These are phyloP conservation scores for Diadema setosum DNA, from an alignment of 35 echinoderm and acorn worm species.

Conservation along the genomic window DNA sequence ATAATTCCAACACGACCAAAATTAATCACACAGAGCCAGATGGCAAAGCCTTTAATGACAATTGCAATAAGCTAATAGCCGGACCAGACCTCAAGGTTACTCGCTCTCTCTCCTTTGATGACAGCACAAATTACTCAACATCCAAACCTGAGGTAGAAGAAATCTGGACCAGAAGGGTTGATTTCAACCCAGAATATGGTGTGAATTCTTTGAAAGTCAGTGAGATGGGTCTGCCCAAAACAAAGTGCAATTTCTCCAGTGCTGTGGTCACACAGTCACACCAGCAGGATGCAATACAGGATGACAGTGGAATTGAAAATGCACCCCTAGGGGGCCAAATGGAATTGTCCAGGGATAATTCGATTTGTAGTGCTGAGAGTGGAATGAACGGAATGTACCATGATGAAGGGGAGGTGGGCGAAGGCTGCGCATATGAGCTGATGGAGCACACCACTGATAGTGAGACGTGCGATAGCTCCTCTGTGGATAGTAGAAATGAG, in stretches of 20 bases:
- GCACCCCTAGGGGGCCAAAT: neutral
- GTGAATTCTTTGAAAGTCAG: neutral
- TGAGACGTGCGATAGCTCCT: constrained; percentile 16
- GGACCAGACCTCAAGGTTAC: constrained; percentile 4
- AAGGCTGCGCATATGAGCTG: neutral
- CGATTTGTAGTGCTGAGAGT: constrained; percentile 8
- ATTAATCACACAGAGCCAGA: neutral
- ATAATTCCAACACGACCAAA: constrained; percentile 11
- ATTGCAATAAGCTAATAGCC: neutral
- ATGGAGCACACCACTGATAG: constrained; percentile 21
- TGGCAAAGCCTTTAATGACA: constrained; percentile 1
- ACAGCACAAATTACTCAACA: neutral
- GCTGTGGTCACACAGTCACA: neutral
- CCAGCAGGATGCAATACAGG: neutral
- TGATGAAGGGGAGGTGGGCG: constrained; percentile 3
- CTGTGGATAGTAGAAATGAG: constrained; percentile 11
- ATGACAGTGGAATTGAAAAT: neutral
- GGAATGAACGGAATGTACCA: constrained; percentile 27
- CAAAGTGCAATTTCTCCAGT: neutral
- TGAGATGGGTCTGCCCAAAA: neutral
- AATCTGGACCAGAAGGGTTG: neutral
- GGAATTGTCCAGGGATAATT: constrained; percentile 1
- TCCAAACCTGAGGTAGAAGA: neutral
- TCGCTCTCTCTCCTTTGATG: neutral
- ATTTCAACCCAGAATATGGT: neutral